These are phyloP conservation scores for Amiota mariae DNA, from an alignment of 2,888 invertebrate genomes.

Conservation along the genomic window DNA sequence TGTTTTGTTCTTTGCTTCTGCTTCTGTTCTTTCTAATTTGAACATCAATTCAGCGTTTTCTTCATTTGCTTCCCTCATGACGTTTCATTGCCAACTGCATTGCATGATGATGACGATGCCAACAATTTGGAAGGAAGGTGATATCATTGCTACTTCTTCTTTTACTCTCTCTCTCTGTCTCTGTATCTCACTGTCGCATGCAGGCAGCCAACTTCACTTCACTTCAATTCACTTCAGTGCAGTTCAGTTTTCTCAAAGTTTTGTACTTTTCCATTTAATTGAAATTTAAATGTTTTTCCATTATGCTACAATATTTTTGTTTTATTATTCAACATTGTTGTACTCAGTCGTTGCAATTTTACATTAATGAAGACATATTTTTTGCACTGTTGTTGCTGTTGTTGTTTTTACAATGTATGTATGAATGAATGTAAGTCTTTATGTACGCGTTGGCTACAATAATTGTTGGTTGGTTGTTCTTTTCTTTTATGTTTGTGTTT, in stretches of 20 bases:
- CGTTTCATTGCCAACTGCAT: neutral
- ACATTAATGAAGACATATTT: conserved; percentile 33
- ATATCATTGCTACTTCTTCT: neutral
- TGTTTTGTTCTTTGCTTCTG: conserved; percentile 23
- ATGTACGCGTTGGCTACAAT: conserved; percentile 6
- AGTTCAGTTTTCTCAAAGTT: conserved; percentile 45
- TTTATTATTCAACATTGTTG: conserved; percentile 34
- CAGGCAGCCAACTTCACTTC: conserved; percentile 25
- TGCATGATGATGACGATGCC: too few relatives aligned
- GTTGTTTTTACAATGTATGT: conserved; percentile 43
- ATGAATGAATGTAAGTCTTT: neutral
- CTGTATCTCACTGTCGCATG: neutral
- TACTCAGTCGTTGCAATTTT: conserved; percentile 33
- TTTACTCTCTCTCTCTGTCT: conserved; percentile 14
- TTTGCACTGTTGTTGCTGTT: conserved; percentile 51
- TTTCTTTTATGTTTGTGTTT: conserved; percentile 31
- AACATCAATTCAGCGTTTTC: conserved; percentile 34
- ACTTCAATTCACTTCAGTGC: conserved; percentile 6
- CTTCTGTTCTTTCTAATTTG: conserved; percentile 58
- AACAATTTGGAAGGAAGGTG: too few relatives aligned
- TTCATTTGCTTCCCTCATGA: neutral
- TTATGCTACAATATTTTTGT: conserved; percentile 38
- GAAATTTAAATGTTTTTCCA: conserved; percentile 67
- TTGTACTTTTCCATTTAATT: conserved; percentile 50
- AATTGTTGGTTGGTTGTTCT: conserved; percentile 50